Conservation (phyloP, 2,113 vertebrate species). For the Prunella fulvescens region DNA sequence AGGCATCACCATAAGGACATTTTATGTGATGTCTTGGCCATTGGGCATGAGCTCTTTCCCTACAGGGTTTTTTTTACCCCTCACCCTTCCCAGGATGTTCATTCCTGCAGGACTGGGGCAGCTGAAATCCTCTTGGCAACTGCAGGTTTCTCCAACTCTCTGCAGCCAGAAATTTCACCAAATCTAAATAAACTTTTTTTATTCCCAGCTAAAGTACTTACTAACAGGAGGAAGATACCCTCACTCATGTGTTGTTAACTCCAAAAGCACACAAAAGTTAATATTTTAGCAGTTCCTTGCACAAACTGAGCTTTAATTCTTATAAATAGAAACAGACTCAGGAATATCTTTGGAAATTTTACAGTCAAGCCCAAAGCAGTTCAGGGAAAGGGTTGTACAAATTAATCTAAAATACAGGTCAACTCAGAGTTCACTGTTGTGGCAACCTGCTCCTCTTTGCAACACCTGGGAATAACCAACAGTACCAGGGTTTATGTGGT, state of each 20-base stretch:
- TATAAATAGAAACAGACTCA: background rate
- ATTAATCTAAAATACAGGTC: background rate
- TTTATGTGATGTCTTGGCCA: background rate
- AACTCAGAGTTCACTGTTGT: background rate
- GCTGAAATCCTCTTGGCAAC: background rate
- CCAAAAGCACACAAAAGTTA: background rate
- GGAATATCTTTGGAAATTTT: background rate
- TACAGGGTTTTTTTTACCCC: background rate
- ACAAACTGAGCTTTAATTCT: background rate
- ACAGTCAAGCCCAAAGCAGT: background rate
- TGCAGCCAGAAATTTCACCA: background rate
- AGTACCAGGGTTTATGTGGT: background rate
- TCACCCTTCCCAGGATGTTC: background rate
- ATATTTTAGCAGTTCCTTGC: background rate
- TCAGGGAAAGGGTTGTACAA: background rate
- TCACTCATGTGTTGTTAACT: background rate
- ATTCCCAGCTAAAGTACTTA: background rate
- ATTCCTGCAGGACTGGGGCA: background rate
- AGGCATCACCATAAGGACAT: background rate
- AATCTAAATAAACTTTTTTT: background rate
- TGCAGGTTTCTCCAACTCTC: background rate
- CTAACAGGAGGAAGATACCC: background rate
- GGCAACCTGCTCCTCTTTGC: background rate
- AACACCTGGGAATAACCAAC: background rate
- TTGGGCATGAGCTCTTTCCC: background rate